These are phyloP conservation scores for Gephyroberyx darwinii DNA, from an alignment of 2,797 vertebrate species.

Conservation along the genomic window DNA sequence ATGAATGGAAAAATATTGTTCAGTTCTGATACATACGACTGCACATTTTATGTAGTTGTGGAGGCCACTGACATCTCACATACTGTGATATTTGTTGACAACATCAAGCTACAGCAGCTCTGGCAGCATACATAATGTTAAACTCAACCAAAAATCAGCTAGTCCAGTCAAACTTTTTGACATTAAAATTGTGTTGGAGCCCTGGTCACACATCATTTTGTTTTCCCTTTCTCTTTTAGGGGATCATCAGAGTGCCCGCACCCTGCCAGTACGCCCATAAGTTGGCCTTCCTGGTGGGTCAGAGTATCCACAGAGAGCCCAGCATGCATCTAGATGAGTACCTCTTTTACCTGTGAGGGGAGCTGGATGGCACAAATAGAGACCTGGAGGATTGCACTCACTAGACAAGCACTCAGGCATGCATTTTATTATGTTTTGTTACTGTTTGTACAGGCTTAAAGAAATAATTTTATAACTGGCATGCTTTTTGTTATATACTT, in stretches of 20 bases:
- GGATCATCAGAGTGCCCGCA: conserved; percentile 92
- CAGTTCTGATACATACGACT: background rate
- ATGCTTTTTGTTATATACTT: too few species aligned
- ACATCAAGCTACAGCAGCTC: too few species aligned
- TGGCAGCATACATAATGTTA: background rate
- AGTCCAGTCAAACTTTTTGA: background rate
- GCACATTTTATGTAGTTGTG: too few species aligned
- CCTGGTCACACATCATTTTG: background rate
- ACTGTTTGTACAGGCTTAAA: too few species aligned
- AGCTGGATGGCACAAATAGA: too few species aligned
- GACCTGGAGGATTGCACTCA: too few species aligned
- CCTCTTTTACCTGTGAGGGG: conserved; percentile 87
- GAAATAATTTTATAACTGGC: too few species aligned
- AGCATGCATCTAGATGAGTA: conserved; percentile 83
- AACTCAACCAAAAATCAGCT: background rate
- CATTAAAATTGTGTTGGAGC: background rate
- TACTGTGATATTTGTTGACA: too few species aligned
- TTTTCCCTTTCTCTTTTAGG: conserved; percentile 75
- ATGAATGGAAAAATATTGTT: background rate
- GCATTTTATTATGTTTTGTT: too few species aligned
- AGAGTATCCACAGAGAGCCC: conserved; percentile 92
- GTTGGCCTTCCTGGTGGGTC: conserved; percentile 93
- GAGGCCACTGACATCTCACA: too few species aligned
- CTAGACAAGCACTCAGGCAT: too few species aligned
- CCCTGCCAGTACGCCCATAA: conserved; percentile 98